These are phyloP conservation scores for Sus scrofa DNA, from an alignment of 2,113 vertebrate species.

Conservation along the genomic window T2T-Sscrofa CM000814.6:106428501-106429000, in stretches of 20 bases:
- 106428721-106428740: background rate
- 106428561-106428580: too few relatives aligned
- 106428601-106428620: background rate
- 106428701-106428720: background rate
- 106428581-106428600: background rate
- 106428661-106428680: conserved; percentile 12
- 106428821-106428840: conserved; percentile 22
- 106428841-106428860: conserved; percentile 33
- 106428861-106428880: conserved; percentile 59
- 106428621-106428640: background rate
- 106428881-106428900: conserved; percentile 73
- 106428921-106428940: conserved; percentile 66
- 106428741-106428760: background rate
- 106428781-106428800: background rate
- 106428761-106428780: background rate
- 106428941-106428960: conserved; percentile 65
- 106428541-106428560: background rate
- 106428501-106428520: background rate
- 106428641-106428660: background rate
- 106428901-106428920: conserved; percentile 66
- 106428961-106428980: background rate
- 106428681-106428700: background rate
- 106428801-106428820: background rate
- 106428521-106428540: background rate
- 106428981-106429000: background rate